These are phyloP conservation scores for Seriola rivoliana DNA, from an alignment of 2,113 vertebrate species.

Conservation along the genomic window DNA sequence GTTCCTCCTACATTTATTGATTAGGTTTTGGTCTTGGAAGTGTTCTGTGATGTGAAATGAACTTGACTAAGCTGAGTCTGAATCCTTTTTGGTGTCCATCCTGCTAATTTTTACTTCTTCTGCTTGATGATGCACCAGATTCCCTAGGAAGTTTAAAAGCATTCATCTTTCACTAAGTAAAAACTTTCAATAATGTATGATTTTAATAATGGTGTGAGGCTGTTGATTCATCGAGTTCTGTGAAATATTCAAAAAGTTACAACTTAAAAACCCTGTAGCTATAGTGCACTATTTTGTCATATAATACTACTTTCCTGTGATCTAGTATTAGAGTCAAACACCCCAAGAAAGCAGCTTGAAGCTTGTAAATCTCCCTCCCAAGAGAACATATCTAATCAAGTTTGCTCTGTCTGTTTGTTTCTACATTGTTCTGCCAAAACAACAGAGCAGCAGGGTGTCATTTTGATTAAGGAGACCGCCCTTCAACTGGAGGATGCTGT, in stretches of 20 bases:
- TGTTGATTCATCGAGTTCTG: neutral
- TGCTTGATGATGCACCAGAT: neutral
- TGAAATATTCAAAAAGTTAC: neutral
- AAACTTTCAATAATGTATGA: neutral
- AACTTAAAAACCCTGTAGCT: neutral
- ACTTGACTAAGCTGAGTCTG: neutral
- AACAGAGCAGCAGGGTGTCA: constrained; percentile 62
- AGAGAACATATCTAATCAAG: constrained; percentile 61
- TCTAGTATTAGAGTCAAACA: constrained; percentile 4
- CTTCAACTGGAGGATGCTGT: constrained; percentile 57
- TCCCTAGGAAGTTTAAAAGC: neutral
- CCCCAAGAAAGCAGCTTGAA: constrained; percentile 12
- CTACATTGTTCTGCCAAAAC: constrained; percentile 56
- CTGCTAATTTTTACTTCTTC: too few relatives aligned
- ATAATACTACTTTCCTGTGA: constrained; percentile 3
- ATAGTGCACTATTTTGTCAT: neutral
- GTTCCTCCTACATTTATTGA: neutral
- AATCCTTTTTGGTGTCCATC: neutral
- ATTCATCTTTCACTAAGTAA: neutral
- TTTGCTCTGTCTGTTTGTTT: constrained; percentile 58
- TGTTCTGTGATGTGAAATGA: neutral
- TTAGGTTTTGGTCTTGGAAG: neutral
- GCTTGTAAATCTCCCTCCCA: constrained; percentile 53
- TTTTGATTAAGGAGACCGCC: constrained; percentile 72
- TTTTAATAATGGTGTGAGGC: neutral